Base-by-base conservation (phyloP, 2,888 invertebrate genomes). In the Brassicogethes aeneus region DNA sequence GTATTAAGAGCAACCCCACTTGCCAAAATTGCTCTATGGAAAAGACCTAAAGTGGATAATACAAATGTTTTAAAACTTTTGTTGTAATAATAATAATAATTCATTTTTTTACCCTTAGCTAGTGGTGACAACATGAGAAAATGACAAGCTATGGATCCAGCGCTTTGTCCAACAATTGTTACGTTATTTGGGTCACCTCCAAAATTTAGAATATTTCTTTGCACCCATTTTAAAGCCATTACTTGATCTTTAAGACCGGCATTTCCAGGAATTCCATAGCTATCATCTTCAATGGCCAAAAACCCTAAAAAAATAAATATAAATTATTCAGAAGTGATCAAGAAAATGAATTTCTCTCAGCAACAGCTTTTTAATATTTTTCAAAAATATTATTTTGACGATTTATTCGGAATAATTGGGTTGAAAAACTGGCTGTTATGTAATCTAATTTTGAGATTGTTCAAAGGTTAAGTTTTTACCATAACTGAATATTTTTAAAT, bases 241-340 rank as follows among this genome's bases (percentile, higher is more conserved):
- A 72, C 64, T 59, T 71, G 70, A 54, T 75, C 75, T 56, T 74
- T 74, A 0, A 75, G 57, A 2, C 71, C 74, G 0, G 73, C 71
- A 55, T 75, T 75, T 1, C 74, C 74, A 1, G 74, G 72, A 36
- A 74, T 64, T 36, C 66, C 65, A 5, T 73, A 53, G 2, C 65
- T 57, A 3, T 65, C 54, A 45, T 74, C 72, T 39, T 68, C 61
- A 0, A 74, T 55, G 17, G 66, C 65, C 17, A 74, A 59, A 42
- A 74, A 74, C 13, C 73, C 73, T n/a, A n/a, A n/a, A n/a, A n/a
- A n/a, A n/a, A n/a, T n/a, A n/a, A n/a, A n/a, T n/a, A n/a, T n/a
- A n/a, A n/a, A n/a, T n/a, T n/a, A n/a, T n/a, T n/a, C n/a, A n/a
- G n/a, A n/a, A n/a, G n/a, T n/a, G n/a, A n/a, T n/a, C n/a, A n/a